Base-by-base conservation (phyloP, 2,797 vertebrate species). In the Emydoidea blandingii region DNA sequence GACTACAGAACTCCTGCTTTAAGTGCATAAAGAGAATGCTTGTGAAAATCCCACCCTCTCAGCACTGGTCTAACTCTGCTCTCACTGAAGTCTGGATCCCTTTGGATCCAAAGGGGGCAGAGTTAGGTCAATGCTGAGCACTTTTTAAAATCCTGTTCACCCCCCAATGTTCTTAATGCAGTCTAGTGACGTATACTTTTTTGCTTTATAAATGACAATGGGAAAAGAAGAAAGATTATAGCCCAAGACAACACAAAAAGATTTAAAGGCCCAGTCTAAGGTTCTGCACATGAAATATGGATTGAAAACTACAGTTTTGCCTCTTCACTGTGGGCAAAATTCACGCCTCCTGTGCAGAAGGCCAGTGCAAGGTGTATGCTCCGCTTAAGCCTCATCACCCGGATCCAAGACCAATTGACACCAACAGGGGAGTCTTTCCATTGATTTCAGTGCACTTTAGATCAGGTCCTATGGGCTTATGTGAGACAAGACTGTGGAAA, bases 401-500 rank as follows among this genome's bases (percentile, higher is more conserved):
- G 27, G 41, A 86, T 14, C 62, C 54, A 82, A 74, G 80, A 85
- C 18, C 62, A 72, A 72, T 19, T 37, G 18, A 68, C 18, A 83
- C 21, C 31, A 44, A 65, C 3, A 41, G 90, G 57, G 89, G 72
- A 82, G 93, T 19, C 57, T 12, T 92, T 34, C 89, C 89, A 86
- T 19, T 86, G 53, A 12, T 79, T 87, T 89, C 83, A n/a, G 19
- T 72, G 62, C 41, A 83, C 16, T 12, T 52, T 86, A 81, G 76
- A 62, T 80, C 41, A 81, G n/a, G 84, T 41, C 27, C 83, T 81
- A 25, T 52, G 81, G 83, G 47, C 56, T 89, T 19, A 79, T 5
- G 1, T 6, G 29, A 56, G 52, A 62, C 79, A 89, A 0, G 0
- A 34, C 1, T 53, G 65, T 27, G 81, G 29, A 59, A 78, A 5